Evolutionary conservation across 2,113 vertebrate species (phyloP), one percentile per base, ranked within the genome.

Genomic region (Elephantulus edwardii): DNA sequence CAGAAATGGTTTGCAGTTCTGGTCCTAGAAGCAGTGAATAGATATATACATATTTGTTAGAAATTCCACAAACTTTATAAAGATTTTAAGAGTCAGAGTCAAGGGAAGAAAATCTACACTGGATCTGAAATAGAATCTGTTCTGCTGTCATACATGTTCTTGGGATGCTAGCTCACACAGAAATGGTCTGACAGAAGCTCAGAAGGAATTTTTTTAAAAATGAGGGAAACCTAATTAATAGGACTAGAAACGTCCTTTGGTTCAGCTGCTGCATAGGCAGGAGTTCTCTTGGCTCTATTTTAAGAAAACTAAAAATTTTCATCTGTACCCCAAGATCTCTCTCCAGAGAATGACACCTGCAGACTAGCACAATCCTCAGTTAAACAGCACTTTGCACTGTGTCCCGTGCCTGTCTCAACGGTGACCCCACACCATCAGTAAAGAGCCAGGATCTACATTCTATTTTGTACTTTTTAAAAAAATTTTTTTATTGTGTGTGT

Each of bases 221-320:
- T 75, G 19, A 77, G 20, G 30, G 10, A 13, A 62, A 22, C 38
- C 44, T 24, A 66, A 60, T 24, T 66, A n/a, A 81, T 52, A 91
- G 28, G 83, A 30, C 66, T 74, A 28, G 46, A 92, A 91, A 54
- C 28, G 35, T 38, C 72, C 70, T 70, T 94, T 50, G 33, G 72
- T n/a, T 85, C 24, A 89, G 82, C 9, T 42, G n/a, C 60, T 56
- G 14, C 44, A 74, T 24, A 89, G 10, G 24, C n/a, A 86, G 33
- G 56, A 86, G 50, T 75, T 56, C 62, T 70, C 64, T 84, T 46
- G 48, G 48, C 17, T 80, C 78, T 79, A 60, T 92, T 92, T 92
- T 71, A 93, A 91, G 90, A 87, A 94, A 92, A 66, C 54, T 52
- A 82, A 80, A 92, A 96, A 83, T 92, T 40, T 81, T 54, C 62